Evolutionary conservation across 2,113 vertebrate genomes (phyloP), one percentile per base, ranked within the genome.

Genomic region (Meles meles): DNA sequence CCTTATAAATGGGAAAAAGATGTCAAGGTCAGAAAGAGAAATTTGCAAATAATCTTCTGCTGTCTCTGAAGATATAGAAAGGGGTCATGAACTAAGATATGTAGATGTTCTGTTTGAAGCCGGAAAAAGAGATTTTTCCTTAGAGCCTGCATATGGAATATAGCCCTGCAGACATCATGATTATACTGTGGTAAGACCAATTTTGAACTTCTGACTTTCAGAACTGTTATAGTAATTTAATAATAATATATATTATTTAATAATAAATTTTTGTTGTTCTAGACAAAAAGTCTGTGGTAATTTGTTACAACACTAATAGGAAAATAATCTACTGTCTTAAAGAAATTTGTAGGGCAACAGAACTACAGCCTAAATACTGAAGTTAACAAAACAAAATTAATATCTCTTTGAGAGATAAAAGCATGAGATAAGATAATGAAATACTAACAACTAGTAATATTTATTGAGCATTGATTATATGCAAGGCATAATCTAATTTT

Each of bases 81-180:
- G 15, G 49, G 7, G 29, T 7, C 21, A 37, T 31, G 49, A 31
- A 15, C 15, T 55, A 74, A 84, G 21, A 17, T 13, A 42, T n/a
- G 0, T 5, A n/a, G 8, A 6, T 42, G 12, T 27, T 5, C 6
- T 55, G 2, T 20, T 20, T 25, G 39, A 69, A 87, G n/a, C 27
- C 76, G 0, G 29, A 72, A 65, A 88, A 52, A 21, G 42, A 87
- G 3, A 27, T 57, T 31, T 5, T 84, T 27, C 13, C 57, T 31
- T 37, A 15, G 11, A 25, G 31, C 15, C 2, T 71, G 6, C n/a
- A 76, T 18, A 85, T 81, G 3, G 3, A 69, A 20, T 8, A n/a
- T 7, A 86, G 21, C 0, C 37, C 15, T 8, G 5, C 0, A 0
- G 3, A 31, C 44, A 82, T 0, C 17, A 6, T 82, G 52, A 27